Evolutionary conservation across 2,888 invertebrate genomes (phyloP).

Genomic region (Latrodectus hesperus): DNA sequence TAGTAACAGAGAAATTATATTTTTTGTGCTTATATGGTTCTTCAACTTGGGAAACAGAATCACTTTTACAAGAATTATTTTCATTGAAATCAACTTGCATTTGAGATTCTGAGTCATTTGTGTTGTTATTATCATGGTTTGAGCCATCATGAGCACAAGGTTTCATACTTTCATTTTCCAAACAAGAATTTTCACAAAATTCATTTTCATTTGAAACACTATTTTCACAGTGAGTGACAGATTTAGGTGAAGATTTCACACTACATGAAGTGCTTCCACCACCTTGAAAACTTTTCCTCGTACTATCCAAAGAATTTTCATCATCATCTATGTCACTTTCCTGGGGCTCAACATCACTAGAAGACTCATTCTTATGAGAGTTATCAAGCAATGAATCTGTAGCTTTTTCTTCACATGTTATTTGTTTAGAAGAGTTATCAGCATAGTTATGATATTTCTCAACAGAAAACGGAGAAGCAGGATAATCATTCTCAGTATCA

Average conservation of each 20-base stretch:
- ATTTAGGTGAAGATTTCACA: constrained; percentile 47
- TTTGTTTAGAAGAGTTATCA: background rate
- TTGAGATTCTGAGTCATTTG: constrained; percentile 41
- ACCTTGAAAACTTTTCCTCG: constrained; percentile 32
- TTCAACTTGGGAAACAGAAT: background rate
- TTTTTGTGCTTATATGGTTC: constrained; percentile 1
- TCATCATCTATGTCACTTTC: constrained; percentile 54
- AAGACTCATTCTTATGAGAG: constrained; percentile 23
- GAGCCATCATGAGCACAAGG: constrained; percentile 18
- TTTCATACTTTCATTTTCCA: constrained; percentile 11
- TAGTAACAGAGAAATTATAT: constrained; percentile 1
- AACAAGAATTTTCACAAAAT: constrained; percentile 8
- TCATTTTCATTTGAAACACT: constrained; percentile 49
- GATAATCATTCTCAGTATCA: background rate
- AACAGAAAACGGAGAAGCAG: background rate
- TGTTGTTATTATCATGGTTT: constrained; percentile 40
- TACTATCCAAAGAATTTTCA: constrained; percentile 43
- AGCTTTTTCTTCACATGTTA: constrained; percentile 22
- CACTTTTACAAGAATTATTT: background rate
- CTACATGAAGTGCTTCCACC: constrained; percentile 26
- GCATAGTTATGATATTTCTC: constrained; percentile 20
- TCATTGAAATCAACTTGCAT: background rate
- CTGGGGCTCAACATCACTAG: constrained; percentile 22
- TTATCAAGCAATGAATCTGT: background rate
- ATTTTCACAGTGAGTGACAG: constrained; percentile 44